phyloP scores from a whole-genome alignment of 2,113 vertebrate genomes.

The Platichthys flesus region DNA sequence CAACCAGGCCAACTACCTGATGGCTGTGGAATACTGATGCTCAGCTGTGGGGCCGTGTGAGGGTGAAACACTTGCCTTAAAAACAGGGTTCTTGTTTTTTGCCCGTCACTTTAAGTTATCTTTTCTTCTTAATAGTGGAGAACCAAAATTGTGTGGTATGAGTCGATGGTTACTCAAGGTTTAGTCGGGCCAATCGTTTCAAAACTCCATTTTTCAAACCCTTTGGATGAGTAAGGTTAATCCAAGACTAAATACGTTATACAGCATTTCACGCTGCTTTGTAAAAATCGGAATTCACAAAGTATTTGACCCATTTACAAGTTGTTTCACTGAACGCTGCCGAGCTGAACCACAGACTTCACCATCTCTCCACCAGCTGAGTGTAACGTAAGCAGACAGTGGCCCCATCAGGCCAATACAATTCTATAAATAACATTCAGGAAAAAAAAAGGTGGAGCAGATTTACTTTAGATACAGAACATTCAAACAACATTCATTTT shows the following conservation, averaged over 20 bases:
- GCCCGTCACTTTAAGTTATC: slow-evolving; percentile 26
- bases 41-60: slow-evolving; percentile 65
- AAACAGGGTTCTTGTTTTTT: slow-evolving; percentile 7
- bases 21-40: slow-evolving; percentile 71
- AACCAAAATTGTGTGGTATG: slow-evolving; percentile 19
- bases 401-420: slow-evolving; percentile 36
- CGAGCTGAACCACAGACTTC: background rate
- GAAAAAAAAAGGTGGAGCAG: slow-evolving; percentile 20
- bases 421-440: slow-evolving; percentile 19
- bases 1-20: slow-evolving; percentile 52
- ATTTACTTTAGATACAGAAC: slow-evolving; percentile 44
- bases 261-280: background rate
- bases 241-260: background rate
- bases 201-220: background rate
- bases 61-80: slow-evolving; percentile 23
- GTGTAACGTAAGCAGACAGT: slow-evolving; percentile 40
- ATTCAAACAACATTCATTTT: slow-evolving; percentile 69
- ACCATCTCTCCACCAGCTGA: background rate
- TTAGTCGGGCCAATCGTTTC: background rate
- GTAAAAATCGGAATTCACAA: background rate
- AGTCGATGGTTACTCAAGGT: slow-evolving; percentile 1
- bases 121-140: background rate
- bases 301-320: too few species aligned
- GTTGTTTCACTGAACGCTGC: too few species aligned
- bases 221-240: background rate